Base-by-base conservation (phyloP, 2,888 invertebrate genomes). In the Nezara viridula region DNA sequence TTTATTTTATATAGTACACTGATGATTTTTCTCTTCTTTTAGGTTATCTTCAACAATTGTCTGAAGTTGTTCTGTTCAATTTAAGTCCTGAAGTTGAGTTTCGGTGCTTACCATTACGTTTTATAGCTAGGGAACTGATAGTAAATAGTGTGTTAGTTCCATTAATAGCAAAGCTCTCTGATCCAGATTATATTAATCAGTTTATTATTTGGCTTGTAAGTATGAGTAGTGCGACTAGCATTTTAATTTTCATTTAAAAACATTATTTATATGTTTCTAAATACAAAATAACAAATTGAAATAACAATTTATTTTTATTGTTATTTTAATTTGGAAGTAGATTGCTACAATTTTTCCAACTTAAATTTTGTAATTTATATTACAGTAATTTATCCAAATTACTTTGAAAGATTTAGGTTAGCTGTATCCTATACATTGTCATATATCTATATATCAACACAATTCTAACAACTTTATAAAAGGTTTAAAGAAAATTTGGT, bases 141-240 rank as follows among this genome's bases (percentile, higher is more conserved):
- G 95, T 96, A 40, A 95, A 96, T 92, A 95, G 96, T 88, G 93
- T 96, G 85, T 94, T 97, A 89, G 93, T 95, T 89, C 97, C 97
- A 0, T 93, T 96, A 60, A 93, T 97, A 86, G 94, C 95, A 92
- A 93, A 96, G 91, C 93, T 97, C 90, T 96, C 97, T 81, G 97
- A 98, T 93, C 98, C 98, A 88, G 98, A 98, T 94, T 98, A 96
- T 92, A 96, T 98, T 91, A 98, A 98, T 93, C 96, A 97, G 93
- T 95, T 96, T 90, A 96, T 98, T 92, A 95, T 98, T 92, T 97
- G 96, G 96, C 95, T 96, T 94, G 98, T 98, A 93, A 95, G 96
- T 94, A 85, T 86, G 32, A 16, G 9, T 85, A 27, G 5, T 37
- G 21, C 12, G 1, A 27, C 24, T 37, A 40, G 37, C 21, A 4